Evolutionary conservation across 2,797 vertebrate genomes (phyloP).

Genomic region (Gadopsis marmoratus): DNA sequence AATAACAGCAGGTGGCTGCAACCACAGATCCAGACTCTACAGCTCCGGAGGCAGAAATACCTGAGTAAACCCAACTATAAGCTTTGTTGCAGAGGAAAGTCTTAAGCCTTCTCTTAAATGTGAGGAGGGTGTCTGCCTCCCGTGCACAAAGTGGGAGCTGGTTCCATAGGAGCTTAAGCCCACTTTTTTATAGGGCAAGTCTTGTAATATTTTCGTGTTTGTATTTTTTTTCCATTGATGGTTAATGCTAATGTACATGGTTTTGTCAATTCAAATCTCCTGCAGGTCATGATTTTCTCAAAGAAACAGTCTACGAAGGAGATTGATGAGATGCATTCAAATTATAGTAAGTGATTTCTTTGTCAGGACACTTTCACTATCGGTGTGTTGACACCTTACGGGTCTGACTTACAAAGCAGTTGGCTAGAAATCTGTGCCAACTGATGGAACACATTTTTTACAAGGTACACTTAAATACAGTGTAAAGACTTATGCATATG

Average conservation of each 20-base stretch:
- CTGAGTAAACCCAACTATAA: no score
- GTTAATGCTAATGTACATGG: conserved; percentile 1
- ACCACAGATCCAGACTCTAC: no score
- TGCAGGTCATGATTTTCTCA: conserved; percentile 89
- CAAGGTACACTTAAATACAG: background rate
- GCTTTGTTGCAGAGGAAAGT: no score
- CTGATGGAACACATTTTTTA: background rate
- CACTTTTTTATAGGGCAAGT: no score
- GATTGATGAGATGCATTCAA: conserved; percentile 91
- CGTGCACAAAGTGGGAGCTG: no score
- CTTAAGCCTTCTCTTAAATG: no score
- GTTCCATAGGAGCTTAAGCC: no score
- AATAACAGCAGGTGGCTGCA: no score
- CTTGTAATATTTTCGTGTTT: background rate
- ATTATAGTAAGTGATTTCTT: conserved; percentile 90
- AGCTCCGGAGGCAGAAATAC: no score
- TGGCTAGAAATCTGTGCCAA: background rate
- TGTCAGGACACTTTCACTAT: background rate
- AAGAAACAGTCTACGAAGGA: conserved; percentile 92
- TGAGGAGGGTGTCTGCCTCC: no score
- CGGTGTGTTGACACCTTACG: background rate
- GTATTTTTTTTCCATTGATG: conserved; percentile 4
- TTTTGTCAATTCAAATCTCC: conserved; percentile 28
- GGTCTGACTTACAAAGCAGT: background rate
- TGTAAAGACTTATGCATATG: background rate